Evolutionary conservation across 2,113 vertebrate genomes (phyloP).

Genomic region (Oncorhynchus kisutch): DNA sequence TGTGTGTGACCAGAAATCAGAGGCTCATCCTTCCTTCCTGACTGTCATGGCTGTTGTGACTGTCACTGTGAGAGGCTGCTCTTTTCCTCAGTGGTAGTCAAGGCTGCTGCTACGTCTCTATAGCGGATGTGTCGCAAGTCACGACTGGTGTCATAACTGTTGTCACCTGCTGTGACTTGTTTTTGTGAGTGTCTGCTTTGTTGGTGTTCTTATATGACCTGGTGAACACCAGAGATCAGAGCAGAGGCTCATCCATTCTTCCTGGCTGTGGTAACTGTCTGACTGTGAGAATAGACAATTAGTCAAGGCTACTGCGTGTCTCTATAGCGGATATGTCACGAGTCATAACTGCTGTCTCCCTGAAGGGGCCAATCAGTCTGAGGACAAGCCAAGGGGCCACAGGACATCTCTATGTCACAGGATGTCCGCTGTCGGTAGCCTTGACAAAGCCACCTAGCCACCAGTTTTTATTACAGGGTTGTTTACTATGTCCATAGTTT

Average conservation of each 20-base stretch:
- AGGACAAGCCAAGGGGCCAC: background rate
- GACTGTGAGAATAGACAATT: background rate
- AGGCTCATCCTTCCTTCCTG: background rate
- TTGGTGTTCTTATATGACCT: background rate
- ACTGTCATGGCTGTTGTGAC: no score
- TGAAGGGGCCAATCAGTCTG: background rate
- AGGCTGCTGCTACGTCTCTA: no score
- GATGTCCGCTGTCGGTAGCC: no score
- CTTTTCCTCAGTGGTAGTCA: no score
- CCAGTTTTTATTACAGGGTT: background rate
- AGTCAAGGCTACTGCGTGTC: background rate
- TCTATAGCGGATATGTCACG: background rate
- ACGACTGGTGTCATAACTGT: no score
- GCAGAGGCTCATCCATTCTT: background rate
- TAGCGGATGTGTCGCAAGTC: no score
- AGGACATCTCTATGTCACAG: background rate
- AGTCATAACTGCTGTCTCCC: background rate
- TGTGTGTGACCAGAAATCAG: background rate
- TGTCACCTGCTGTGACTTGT: background rate
- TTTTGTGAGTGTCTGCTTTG: background rate
- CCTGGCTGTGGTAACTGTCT: background rate
- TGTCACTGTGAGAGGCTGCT: no score
- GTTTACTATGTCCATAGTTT: background rate
- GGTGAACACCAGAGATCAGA: background rate
- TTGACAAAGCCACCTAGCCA: background rate